A percentile compares a stretch with the other conserved stretches of the same genome.
Evolutionary conservation across 2,113 vertebrate genomes (phyloP).

Genomic region (Meles meles): DNA sequence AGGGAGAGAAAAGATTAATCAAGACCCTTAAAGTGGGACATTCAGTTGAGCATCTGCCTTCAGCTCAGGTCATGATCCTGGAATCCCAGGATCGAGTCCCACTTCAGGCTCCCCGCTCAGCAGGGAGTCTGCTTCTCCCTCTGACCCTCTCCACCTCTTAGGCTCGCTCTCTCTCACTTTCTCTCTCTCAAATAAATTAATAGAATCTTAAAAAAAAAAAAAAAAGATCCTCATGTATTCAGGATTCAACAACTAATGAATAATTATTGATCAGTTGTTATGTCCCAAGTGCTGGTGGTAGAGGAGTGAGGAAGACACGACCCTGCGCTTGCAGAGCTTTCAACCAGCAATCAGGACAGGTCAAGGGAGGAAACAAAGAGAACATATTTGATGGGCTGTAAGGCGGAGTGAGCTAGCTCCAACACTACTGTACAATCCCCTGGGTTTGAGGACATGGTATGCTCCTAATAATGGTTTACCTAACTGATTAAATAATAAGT

Average conservation of each 20-base stretch:
- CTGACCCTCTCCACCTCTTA: no score
- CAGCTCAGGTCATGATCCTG: not conserved
- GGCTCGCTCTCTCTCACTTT: not conserved
- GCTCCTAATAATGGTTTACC: not conserved
- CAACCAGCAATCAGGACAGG: not conserved
- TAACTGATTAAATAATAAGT: not conserved
- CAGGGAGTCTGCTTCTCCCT: not conserved
- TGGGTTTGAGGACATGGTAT: not conserved
- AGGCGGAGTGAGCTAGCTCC: not conserved
- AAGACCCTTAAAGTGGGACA: not conserved
- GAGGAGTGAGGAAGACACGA: not conserved
- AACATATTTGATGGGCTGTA: not conserved
- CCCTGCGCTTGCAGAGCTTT: not conserved
- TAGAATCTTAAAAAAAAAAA: not conserved
- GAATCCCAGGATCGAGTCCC: not conserved
- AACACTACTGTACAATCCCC: not conserved
- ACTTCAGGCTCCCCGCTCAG: not conserved
- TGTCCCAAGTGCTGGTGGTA: not conserved
- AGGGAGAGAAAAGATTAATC: not conserved
- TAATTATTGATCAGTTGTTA: not conserved
- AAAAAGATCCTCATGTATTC: not conserved
- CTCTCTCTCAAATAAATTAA: not conserved
- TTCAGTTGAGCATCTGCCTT: not conserved
- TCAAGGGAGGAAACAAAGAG: not conserved
- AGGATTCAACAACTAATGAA: not conserved